Conservation (phyloP, 2,113 vertebrate species). For the Sigmodon hispidus region DNA sequence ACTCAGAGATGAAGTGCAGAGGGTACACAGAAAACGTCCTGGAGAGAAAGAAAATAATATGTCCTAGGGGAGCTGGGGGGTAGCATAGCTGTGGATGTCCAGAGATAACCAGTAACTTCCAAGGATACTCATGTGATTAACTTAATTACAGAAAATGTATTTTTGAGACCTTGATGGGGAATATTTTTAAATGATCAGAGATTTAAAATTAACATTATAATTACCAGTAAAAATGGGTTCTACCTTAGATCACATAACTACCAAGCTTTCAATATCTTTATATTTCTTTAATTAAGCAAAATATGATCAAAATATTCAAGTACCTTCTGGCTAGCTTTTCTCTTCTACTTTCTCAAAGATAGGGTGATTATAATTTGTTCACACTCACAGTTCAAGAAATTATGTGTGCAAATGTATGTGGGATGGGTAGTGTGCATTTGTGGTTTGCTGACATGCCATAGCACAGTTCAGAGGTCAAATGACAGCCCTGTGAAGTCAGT, state of each 20-base stretch:
- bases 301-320: neutral
- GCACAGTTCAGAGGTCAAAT: neutral
- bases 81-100: neutral
- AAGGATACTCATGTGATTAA: neutral
- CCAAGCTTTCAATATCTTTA: neutral
- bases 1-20: neutral
- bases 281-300: conserved; percentile 11
- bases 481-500: neutral
- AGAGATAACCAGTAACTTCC: neutral
- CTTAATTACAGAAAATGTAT: neutral
- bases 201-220: neutral
- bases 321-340: neutral
- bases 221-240: neutral
- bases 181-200: neutral
- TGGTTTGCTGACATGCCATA: neutral
- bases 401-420: neutral
- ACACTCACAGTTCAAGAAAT: neutral
- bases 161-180: neutral
- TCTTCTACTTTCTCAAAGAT: neutral
- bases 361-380: neutral
- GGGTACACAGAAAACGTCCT: too few species aligned
- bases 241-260: neutral
- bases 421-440: accelerated
- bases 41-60: neutral
- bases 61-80: neutral